A percentile compares a stretch with the other conserved stretches of the same genome.
Conservation (phyloP, 2,113 vertebrate species). For the Calypte anna region DNA sequence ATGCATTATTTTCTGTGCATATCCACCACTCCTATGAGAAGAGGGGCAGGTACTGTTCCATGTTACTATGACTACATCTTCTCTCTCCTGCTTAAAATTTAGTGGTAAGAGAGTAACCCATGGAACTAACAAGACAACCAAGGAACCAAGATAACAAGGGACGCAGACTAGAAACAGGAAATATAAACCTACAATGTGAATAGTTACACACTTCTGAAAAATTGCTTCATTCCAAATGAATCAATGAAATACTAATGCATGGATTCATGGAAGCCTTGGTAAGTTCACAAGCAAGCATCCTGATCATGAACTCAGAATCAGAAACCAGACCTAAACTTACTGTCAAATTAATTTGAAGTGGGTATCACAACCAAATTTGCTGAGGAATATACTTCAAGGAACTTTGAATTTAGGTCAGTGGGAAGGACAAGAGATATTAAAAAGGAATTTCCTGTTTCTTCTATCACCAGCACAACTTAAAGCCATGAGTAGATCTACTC, state of each 20-base stretch:
- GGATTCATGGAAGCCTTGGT: not conserved
- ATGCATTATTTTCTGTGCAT: not conserved
- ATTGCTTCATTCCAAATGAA: not conserved
- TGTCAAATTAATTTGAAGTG: not conserved
- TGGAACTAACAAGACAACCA: not conserved
- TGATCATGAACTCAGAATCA: not conserved
- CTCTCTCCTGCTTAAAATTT: not conserved
- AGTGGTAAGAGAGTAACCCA: not conserved
- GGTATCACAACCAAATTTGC: not conserved
- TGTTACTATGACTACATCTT: not conserved
- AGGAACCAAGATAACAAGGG: not conserved
- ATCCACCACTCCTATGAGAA: not conserved
- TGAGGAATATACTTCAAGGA: slow-evolving; percentile 1
- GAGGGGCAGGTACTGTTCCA: not conserved
- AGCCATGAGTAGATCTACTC: not conserved
- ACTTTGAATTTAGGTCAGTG: slow-evolving; percentile 7
- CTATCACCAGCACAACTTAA: not conserved
- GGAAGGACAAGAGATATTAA: slow-evolving; percentile 10
- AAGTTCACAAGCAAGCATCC: not conserved
- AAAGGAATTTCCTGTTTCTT: not conserved
- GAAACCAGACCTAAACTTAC: not conserved
- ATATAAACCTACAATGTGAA: not conserved
- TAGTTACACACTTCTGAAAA: not conserved
- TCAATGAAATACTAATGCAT: not conserved
- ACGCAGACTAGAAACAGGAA: not conserved